phyloP scores from a whole-genome alignment of 2,888 invertebrate genomes.

The Ichneumoninae sp. region DNA sequence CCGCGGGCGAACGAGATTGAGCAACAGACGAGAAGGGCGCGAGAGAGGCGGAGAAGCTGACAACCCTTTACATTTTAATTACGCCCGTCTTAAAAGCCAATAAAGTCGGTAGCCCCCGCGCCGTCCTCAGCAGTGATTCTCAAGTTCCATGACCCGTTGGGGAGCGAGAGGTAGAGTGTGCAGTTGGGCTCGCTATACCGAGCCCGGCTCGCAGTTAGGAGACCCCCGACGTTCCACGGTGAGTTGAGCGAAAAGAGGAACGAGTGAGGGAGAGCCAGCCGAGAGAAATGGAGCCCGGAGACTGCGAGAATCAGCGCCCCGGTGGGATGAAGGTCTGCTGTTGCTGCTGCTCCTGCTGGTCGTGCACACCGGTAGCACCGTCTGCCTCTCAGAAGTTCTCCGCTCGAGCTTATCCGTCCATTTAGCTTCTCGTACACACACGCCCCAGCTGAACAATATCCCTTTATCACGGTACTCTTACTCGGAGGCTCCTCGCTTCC shows the following conservation, averaged over 20 bases:
- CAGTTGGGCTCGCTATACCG: slow-evolving; percentile 23
- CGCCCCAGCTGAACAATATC: slow-evolving; percentile 74
- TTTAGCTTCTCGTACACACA: slow-evolving; percentile 77
- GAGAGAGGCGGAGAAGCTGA: slow-evolving; percentile 71
- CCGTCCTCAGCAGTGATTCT: slow-evolving; percentile 71
- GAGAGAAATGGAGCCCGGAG: slow-evolving; percentile 49
- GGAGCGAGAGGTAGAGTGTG: slow-evolving; percentile 38
- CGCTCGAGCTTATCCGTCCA: slow-evolving; percentile 78
- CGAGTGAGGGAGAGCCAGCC: slow-evolving; percentile 38
- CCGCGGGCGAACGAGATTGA: slow-evolving; percentile 60
- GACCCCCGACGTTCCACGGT: slow-evolving; percentile 7
- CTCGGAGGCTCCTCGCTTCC: slow-evolving; percentile 44
- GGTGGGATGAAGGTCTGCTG: slow-evolving; percentile 43
- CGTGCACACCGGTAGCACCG: slow-evolving; percentile 39
- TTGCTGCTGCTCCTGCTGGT: slow-evolving; percentile 35
- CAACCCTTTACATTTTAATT: slow-evolving; percentile 82
- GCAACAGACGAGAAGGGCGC: slow-evolving; percentile 51
- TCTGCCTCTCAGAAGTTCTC: slow-evolving; percentile 75
- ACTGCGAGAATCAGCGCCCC: slow-evolving; percentile 51
- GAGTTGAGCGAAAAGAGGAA: slow-evolving; percentile 32
- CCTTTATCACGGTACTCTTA: slow-evolving; percentile 74
- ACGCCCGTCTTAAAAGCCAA: slow-evolving; percentile 81
- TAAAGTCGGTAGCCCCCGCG: slow-evolving; percentile 73
- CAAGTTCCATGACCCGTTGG: slow-evolving; percentile 67
- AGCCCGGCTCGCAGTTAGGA: slow-evolving; percentile 34